Conservation (phyloP, 2,113 vertebrate genomes). For the Raja brachyura region DNA sequence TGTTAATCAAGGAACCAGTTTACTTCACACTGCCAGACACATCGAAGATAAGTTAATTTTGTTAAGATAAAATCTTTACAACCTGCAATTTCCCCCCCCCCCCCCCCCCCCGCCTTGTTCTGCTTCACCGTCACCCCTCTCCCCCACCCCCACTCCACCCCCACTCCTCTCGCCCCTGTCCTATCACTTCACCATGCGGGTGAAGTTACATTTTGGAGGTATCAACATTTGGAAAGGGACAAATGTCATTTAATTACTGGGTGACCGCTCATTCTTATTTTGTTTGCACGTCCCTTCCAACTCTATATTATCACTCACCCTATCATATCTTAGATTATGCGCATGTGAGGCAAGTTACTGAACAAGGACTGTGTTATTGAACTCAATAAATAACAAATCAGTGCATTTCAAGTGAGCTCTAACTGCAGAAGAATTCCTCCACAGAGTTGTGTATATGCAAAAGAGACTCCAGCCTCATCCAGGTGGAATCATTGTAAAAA, state of each 20-base stretch:
- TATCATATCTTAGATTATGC: background rate
- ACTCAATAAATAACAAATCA: background rate
- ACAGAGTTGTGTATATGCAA: background rate
- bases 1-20: background rate
- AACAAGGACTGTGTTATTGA: background rate
- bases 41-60: background rate
- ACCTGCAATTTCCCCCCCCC: background rate
- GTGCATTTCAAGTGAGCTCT: background rate
- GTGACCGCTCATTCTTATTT: no score
- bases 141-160: no score
- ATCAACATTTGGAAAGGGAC: background rate
- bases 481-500: background rate
- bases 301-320: background rate
- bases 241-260: no score
- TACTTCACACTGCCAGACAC: background rate
- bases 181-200: background rate
- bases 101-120: background rate
- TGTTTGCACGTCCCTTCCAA: background rate
- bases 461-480: background rate
- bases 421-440: background rate
- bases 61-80: background rate
- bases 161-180: no score
- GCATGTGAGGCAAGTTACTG: background rate
- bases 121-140: no score
- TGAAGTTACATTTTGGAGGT: background rate